Percentiles rank a stretch among this genome's conserved stretches.
These are phyloP conservation scores for Melanotaenia maccullochi DNA, from an alignment of 2,797 vertebrate genomes.

Conservation along the genomic window DNA sequence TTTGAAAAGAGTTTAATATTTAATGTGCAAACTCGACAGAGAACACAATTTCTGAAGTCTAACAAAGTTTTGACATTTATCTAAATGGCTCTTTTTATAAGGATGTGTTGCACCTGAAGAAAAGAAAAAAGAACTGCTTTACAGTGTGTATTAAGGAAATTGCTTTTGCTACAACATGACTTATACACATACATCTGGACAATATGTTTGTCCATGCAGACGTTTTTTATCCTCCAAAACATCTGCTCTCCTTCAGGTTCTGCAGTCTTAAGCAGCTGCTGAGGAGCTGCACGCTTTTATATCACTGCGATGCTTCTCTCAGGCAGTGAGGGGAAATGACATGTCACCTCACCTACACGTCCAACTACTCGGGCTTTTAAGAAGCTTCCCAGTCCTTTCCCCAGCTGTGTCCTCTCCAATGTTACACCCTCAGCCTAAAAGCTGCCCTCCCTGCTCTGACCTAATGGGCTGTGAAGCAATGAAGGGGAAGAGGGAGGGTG, in stretches of 20 bases:
- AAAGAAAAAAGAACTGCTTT: neutral
- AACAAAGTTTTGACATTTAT: neutral
- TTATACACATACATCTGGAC: constrained; percentile 2
- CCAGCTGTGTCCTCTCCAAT: constrained; percentile 41
- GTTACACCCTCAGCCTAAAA: constrained; percentile 60
- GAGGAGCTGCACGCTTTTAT: constrained; percentile 48
- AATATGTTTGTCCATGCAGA: neutral
- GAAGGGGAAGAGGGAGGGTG: neutral
- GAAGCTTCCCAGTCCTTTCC: constrained; percentile 49
- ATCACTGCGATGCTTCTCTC: constrained; percentile 54
- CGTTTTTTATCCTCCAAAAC: constrained; percentile 16
- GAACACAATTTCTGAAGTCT: neutral
- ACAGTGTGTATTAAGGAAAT: neutral
- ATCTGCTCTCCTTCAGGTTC: constrained; percentile 16
- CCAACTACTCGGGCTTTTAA: constrained; percentile 68
- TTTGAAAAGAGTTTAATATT: neutral
- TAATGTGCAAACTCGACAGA: neutral
- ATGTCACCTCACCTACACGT: constrained; percentile 65
- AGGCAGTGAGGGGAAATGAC: constrained; percentile 63
- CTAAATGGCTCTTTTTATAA: neutral
- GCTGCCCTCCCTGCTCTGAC: constrained; percentile 53
- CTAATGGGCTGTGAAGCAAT: constrained; percentile 66
- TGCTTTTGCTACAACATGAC: neutral
- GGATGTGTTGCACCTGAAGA: neutral
- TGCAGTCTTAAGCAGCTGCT: constrained; percentile 35